These are phyloP conservation scores for Amphiduros pacificus DNA, from an alignment of 2,888 invertebrate species.

Conservation along the genomic window DNA sequence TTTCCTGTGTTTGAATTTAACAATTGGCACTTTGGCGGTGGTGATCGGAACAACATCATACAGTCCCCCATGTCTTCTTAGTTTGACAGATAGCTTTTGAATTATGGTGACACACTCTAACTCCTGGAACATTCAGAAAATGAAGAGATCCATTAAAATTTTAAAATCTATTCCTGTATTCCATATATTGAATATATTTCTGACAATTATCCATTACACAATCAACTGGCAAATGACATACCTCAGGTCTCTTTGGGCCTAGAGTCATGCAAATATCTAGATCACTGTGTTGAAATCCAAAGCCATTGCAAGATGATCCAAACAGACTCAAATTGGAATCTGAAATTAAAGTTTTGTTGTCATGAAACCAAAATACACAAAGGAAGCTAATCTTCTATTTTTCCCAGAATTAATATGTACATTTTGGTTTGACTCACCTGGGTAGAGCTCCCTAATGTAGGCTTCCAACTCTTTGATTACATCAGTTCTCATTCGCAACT, in stretches of 20 bases:
- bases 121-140: constrained; percentile 49
- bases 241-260: constrained; percentile 7
- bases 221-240: constrained; percentile 1
- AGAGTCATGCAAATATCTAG: constrained; percentile 67
- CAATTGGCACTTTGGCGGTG: constrained; percentile 68
- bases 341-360: constrained; percentile 27
- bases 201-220: too few relatives aligned
- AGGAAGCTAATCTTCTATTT: neutral
- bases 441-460: constrained; percentile 45
- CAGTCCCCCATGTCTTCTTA: constrained; percentile 54
- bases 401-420: neutral
- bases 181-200: too few relatives aligned
- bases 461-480: constrained; percentile 53
- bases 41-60: constrained; percentile 62
- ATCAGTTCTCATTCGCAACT: constrained; percentile 37
- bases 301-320: constrained; percentile 67
- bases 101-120: constrained; percentile 56
- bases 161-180: too few relatives aligned
- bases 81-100: constrained; percentile 54
- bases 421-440: constrained; percentile 24
- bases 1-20: constrained; percentile 63
- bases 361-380: too few relatives aligned
- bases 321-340: constrained; percentile 63
- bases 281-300: constrained; percentile 65
- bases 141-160: too few relatives aligned